Evolutionary conservation across 2,797 vertebrate species (phyloP).

Genomic region (Pipistrellus pygmaeus): DNA sequence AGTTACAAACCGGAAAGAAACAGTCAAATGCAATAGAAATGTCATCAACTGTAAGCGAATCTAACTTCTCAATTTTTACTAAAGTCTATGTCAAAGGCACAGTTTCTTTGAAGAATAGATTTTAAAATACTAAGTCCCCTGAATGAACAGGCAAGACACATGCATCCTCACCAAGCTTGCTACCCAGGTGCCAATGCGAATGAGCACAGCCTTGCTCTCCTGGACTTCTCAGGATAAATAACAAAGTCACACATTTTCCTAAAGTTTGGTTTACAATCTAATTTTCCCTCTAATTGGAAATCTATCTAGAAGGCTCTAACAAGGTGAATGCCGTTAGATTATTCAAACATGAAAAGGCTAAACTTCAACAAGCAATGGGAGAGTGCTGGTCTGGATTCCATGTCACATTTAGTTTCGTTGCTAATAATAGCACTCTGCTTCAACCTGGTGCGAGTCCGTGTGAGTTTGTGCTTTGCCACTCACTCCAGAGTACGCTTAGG

Average conservation of each 20-base stretch:
- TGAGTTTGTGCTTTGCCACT: background rate
- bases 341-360: constrained; percentile 38
- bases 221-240: constrained; percentile 31
- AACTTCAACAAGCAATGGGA: background rate
- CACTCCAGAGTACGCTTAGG: background rate
- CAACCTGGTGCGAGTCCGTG: background rate
- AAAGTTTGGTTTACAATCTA: constrained; percentile 46
- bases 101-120: background rate
- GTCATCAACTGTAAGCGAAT: background rate
- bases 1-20: constrained; percentile 41
- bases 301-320: constrained; percentile 58
- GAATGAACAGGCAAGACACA: background rate
- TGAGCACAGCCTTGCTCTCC: background rate
- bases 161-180: background rate
- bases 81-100: constrained; percentile 9
- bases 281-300: constrained; percentile 57
- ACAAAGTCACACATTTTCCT: constrained; percentile 27
- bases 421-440: background rate
- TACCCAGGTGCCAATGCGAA: background rate
- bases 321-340: constrained; percentile 55
- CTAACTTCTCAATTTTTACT: background rate
- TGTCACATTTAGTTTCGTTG: background rate
- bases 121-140: constrained; percentile 20
- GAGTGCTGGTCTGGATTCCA: background rate
- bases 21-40: background rate